Percentiles rank a stretch among this genome's conserved stretches.
These are phyloP conservation scores for Meganola albula DNA, from an alignment of 2,888 invertebrate species.

Conservation along the genomic window DNA sequence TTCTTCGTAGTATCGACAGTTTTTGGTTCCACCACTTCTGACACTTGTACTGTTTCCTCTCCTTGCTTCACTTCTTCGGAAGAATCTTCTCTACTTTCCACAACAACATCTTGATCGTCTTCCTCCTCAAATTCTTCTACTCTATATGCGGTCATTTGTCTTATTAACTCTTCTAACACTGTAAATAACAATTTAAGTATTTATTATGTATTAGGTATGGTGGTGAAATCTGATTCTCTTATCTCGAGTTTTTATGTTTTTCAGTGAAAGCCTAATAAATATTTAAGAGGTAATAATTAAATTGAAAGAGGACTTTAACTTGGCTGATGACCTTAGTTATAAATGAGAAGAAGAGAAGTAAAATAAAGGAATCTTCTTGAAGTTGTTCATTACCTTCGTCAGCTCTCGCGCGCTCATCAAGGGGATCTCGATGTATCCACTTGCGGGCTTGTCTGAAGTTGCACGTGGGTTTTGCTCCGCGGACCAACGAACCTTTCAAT, in stretches of 20 bases:
- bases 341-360: no score
- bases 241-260: no score
- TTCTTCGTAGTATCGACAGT: slow-evolving; percentile 49
- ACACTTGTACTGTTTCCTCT: slow-evolving; percentile 37
- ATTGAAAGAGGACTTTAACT: no score
- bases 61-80: slow-evolving; percentile 24
- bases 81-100: slow-evolving; percentile 28
- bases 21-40: slow-evolving; percentile 55
- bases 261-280: no score
- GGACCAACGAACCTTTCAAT: slow-evolving; percentile 86
- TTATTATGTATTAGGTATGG: no score
- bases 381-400: slow-evolving; percentile 67
- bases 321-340: no score
- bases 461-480: slow-evolving; percentile 86
- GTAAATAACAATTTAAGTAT: no score
- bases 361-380: no score
- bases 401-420: slow-evolving; percentile 63
- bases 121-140: slow-evolving; percentile 70
- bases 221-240: no score
- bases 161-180: slow-evolving; percentile 83
- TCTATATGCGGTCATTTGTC: slow-evolving; percentile 79
- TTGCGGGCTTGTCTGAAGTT: slow-evolving; percentile 87
- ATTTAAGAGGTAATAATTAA: no score
- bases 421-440: slow-evolving; percentile 50
- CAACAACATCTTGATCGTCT: slow-evolving; percentile 50